Conservation (phyloP, 2,113 vertebrate species). For the Ceyx melanurus region DNA sequence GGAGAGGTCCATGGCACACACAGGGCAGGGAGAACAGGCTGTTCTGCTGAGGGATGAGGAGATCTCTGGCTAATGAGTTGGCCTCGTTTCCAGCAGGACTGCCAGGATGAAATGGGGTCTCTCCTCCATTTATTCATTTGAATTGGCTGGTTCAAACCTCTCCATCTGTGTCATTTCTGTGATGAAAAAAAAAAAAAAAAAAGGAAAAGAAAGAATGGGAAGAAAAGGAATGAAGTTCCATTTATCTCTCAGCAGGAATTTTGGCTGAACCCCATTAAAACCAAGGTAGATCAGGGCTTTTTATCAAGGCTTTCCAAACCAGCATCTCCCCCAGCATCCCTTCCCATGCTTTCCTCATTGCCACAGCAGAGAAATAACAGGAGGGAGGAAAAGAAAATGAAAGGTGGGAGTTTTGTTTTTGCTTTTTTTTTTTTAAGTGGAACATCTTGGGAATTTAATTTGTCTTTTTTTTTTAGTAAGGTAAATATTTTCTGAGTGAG, state of each 20-base stretch:
- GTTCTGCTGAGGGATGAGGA: slow-evolving; percentile 25
- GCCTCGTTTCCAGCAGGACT: slow-evolving; percentile 1
- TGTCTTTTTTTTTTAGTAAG: background rate
- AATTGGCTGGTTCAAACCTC: slow-evolving; percentile 29
- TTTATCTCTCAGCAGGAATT: background rate
- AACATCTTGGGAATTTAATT: background rate
- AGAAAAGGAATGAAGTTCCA: background rate
- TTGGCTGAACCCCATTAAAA: background rate
- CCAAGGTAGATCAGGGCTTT: background rate
- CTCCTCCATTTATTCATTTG: slow-evolving; percentile 46
- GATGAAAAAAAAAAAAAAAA: background rate
- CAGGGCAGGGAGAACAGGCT: slow-evolving; percentile 23
- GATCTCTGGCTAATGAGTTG: slow-evolving; percentile 55
- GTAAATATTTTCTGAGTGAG: background rate
- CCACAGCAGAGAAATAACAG: background rate
- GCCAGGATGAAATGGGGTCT: slow-evolving; percentile 69
- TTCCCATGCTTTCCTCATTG: background rate
- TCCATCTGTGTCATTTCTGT: slow-evolving; percentile 1
- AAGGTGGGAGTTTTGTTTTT: background rate
- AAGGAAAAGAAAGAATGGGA: background rate
- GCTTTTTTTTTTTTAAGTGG: background rate
- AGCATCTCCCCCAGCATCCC: background rate
- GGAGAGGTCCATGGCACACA: background rate
- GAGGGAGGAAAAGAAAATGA: background rate
- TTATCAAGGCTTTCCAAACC: background rate